Evolutionary conservation across 2,888 invertebrate genomes (phyloP).

Genomic region (Minunthozetes semirufus): DNA sequence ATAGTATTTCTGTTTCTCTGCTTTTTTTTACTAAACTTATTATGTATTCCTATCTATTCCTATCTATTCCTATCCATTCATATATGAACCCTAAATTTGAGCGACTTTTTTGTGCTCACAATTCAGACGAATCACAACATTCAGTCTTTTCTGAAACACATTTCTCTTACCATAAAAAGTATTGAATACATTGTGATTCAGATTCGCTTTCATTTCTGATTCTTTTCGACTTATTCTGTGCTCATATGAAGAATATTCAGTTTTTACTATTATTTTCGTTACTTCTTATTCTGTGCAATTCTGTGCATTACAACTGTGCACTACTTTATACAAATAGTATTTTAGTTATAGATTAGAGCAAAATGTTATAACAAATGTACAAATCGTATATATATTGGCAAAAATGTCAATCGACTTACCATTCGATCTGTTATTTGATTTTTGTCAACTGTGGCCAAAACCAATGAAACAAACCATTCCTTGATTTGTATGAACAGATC

Average conservation of each 20-base stretch:
- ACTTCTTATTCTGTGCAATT: neutral
- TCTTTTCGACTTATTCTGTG: neutral
- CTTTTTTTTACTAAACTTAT: neutral
- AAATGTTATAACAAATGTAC: constrained; percentile 7
- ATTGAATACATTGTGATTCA: constrained; percentile 19
- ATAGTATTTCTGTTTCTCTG: neutral
- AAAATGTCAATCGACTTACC: neutral
- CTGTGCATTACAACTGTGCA: neutral
- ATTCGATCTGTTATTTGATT: constrained; percentile 22
- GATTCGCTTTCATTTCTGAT: constrained; percentile 4
- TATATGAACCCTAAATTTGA: constrained; percentile 6
- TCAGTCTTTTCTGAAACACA: neutral
- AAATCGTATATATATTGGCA: neutral
- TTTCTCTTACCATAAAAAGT: neutral
- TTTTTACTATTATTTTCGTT: neutral
- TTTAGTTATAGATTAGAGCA: neutral
- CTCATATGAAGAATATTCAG: neutral
- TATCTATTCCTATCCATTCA: constrained; percentile 18
- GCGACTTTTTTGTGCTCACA: neutral
- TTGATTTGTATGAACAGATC: neutral
- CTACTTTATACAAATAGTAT: neutral
- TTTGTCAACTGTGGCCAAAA: neutral
- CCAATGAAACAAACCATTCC: neutral
- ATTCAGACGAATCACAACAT: neutral
- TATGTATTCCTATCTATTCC: constrained; percentile 10